A percentile compares a stretch with the other conserved stretches of the same genome.
These are phyloP conservation scores for Coreoperca whiteheadi DNA, from an alignment of 2,113 vertebrate species.

Conservation along the genomic window DNA sequence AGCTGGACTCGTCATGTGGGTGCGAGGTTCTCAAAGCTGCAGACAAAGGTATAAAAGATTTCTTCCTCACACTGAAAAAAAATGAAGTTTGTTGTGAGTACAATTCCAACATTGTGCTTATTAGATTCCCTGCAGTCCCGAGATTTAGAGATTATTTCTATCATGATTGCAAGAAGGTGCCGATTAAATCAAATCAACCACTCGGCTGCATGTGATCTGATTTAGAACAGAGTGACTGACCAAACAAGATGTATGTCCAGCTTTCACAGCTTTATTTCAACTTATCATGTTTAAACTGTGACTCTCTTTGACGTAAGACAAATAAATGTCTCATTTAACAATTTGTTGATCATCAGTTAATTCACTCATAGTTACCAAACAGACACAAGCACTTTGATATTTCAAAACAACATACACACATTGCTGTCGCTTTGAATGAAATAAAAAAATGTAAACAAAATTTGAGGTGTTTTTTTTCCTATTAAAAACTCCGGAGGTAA, in stretches of 20 bases:
- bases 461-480: not conserved
- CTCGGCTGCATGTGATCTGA: conserved; percentile 17
- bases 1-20: conserved; percentile 37
- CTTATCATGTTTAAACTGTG: conserved; percentile 27
- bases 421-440: conserved; percentile 46
- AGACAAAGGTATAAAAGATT: not conserved
- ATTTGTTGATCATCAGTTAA: conserved; percentile 5
- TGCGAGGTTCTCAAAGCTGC: conserved; percentile 13
- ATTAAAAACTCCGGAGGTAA: conserved; percentile 16
- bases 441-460: conserved; percentile 32
- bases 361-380: conserved; percentile 30
- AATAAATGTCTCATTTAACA: not conserved
- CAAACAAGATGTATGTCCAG: conserved; percentile 13
- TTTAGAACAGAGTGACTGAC: conserved; percentile 23
- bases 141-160: conserved; percentile 10
- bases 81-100: conserved; percentile 3
- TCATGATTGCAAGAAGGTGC: not conserved
- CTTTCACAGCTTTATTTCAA: conserved; percentile 59
- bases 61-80: not conserved
- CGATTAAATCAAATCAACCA: conserved; percentile 22
- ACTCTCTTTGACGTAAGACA: not conserved
- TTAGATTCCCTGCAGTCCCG: conserved; percentile 23
- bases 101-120: conserved; percentile 54
- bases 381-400: conserved; percentile 29
- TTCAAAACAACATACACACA: conserved; percentile 1